Base-by-base conservation (phyloP, 2,888 invertebrate genomes). In the Amorpha juglandis region DNA sequence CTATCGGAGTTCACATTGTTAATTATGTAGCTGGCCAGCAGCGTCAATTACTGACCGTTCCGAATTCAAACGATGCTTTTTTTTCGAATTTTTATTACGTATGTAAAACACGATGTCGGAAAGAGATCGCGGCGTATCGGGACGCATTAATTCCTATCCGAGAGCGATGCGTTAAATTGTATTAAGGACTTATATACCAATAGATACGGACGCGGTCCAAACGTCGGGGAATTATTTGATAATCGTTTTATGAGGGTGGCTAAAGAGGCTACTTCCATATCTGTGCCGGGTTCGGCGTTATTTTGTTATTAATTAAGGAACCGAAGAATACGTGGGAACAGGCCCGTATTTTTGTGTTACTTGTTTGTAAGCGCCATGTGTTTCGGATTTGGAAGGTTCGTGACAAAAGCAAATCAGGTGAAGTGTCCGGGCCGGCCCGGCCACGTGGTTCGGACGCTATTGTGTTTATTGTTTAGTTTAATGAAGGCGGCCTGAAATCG, bases 201-300 rank as follows among this genome's bases (percentile, higher is more conserved):
- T 82, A 81, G 79, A 81, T 81, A 84, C 81, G 81, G 85, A 78
- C 75, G 78, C 78, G 75, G 78, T 78, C 78, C 82, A 82, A 83
- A 84, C 82, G 84, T 79, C 74, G 78, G 74, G 83, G 87, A 84
- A 86, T 89, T 85, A 88, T 89, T 91, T 87, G 89, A 88, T 92
- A 90, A 92, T 91, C 89, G 91, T 90, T 92, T 92, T 92, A 92
- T 86, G 86, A 86, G 89, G 89, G 87, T 87, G 81, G 81, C 82
- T 82, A 83, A 87, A 87, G 82, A 87, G 83, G 87, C 83, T 87
- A 84, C 91, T 89, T 85, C 88, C 83, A 90, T 91, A 90, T 89
- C 88, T 75, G 85, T 81, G 80, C 78, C 80, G 77, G 82, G 81
- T 81, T 42, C 58, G 19, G 77, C 73, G 82, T 81, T 82, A 84